phyloP scores from a whole-genome alignment of 2,113 vertebrate genomes.

The Orthonyx spaldingii region DNA sequence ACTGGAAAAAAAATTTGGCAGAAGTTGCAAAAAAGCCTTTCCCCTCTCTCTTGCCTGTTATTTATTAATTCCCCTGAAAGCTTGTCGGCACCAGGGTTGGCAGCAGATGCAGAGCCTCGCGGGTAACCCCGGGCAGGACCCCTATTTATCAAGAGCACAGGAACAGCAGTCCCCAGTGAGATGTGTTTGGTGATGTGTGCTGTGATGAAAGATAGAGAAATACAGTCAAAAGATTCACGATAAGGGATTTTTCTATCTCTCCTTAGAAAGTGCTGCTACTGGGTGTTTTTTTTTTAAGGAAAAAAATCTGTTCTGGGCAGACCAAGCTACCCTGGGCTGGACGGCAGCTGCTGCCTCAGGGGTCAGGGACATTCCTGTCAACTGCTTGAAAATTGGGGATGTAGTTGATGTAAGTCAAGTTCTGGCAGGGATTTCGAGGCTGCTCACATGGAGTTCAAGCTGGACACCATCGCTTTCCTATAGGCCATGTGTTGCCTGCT shows the following conservation, averaged over 20 bases:
- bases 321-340: accelerated
- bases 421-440: neutral
- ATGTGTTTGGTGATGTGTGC: neutral
- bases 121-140: neutral
- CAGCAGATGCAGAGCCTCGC: accelerated
- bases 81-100: neutral
- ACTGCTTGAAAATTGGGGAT: neutral
- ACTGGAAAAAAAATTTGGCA: neutral
- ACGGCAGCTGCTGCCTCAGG: neutral
- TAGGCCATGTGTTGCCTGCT: neutral
- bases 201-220: neutral
- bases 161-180: neutral
- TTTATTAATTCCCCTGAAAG: conserved; percentile 23
- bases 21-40: neutral
- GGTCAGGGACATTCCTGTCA: neutral
- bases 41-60: neutral
- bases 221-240: neutral
- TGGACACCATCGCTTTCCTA: neutral
- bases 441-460: neutral
- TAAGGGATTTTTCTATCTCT: neutral
- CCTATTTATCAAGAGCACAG: neutral
- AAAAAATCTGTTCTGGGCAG: neutral
- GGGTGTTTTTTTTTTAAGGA: neutral
- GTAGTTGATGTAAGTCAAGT: neutral
- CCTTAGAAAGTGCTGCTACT: neutral